Conservation (phyloP, 1,140 invertebrate genomes). For the Drosophila fuyamai region DNA sequence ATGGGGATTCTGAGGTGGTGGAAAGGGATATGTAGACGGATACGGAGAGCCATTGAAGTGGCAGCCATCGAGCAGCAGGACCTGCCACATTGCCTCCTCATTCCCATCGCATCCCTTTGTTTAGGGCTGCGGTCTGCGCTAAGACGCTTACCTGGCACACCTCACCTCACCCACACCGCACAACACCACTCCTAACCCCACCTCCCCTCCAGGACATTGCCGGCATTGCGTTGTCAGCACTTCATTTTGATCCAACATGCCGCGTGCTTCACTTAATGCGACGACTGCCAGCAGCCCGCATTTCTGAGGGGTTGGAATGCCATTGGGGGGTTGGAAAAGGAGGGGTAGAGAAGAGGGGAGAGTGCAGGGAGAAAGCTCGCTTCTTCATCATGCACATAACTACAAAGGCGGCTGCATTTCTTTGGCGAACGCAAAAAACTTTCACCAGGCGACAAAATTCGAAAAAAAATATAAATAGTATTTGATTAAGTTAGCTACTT, state of each 20-base stretch:
- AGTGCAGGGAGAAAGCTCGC: constrained; percentile 1
- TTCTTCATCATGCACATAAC: constrained; percentile 60
- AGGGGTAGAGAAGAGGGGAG: background rate
- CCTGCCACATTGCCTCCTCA: constrained; percentile 26
- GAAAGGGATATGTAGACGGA: background rate
- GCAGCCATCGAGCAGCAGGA: constrained; percentile 42
- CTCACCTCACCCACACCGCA: constrained; percentile 1
- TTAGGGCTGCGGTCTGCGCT: constrained; percentile 61
- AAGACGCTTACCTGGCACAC: constrained; percentile 71
- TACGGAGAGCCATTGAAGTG: constrained; percentile 40
- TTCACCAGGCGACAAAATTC: constrained; percentile 5
- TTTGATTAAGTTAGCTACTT: too few relatives aligned
- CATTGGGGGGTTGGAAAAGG: background rate
- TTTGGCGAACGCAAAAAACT: constrained; percentile 21
- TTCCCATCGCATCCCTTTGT: constrained; percentile 58
- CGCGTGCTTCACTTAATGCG: constrained; percentile 79
- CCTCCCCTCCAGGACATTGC: constrained; percentile 38
- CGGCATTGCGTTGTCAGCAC: constrained; percentile 75
- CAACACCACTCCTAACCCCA: background rate
- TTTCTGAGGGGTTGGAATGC: constrained; percentile 10
- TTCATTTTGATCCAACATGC: constrained; percentile 81
- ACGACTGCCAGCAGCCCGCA: constrained; percentile 52
- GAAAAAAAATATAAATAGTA: too few relatives aligned
- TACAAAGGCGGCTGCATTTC: constrained; percentile 58
- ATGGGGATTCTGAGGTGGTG: background rate